phyloP scores from a whole-genome alignment of 2,797 vertebrate genomes.

The Aldrovandia affinis region DNA sequence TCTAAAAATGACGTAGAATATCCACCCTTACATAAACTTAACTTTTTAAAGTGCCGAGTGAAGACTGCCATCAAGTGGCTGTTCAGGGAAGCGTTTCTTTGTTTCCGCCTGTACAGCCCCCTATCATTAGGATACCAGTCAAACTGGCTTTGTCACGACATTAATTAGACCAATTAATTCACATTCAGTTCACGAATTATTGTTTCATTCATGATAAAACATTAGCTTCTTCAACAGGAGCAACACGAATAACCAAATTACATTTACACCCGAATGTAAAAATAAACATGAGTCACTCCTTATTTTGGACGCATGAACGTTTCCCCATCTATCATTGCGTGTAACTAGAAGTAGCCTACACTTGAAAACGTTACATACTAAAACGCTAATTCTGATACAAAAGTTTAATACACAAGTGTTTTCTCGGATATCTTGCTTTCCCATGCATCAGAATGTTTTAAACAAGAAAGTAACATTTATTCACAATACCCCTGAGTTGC shows the following conservation, averaged over 20 bases:
- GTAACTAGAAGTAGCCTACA: too few relatives aligned
- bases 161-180: neutral
- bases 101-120: neutral
- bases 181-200: neutral
- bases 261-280: neutral
- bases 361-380: too few relatives aligned
- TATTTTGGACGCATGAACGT: too few relatives aligned
- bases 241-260: too few relatives aligned
- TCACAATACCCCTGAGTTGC: too few relatives aligned
- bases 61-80: conserved; percentile 69
- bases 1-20: conserved; percentile 10
- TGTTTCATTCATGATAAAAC: neutral
- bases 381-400: too few relatives aligned
- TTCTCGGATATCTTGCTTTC: too few relatives aligned
- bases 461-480: too few relatives aligned
- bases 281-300: too few relatives aligned
- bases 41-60: conserved; percentile 35
- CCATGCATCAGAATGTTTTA: too few relatives aligned
- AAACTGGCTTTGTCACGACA: neutral
- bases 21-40: neutral
- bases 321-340: too few relatives aligned
- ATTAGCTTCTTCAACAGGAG: neutral
- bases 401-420: too few relatives aligned
- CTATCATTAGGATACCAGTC: neutral
- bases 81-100: neutral